Base-by-base conservation (phyloP, 2,113 vertebrate genomes). In the Mohoua ochrocephala region DNA sequence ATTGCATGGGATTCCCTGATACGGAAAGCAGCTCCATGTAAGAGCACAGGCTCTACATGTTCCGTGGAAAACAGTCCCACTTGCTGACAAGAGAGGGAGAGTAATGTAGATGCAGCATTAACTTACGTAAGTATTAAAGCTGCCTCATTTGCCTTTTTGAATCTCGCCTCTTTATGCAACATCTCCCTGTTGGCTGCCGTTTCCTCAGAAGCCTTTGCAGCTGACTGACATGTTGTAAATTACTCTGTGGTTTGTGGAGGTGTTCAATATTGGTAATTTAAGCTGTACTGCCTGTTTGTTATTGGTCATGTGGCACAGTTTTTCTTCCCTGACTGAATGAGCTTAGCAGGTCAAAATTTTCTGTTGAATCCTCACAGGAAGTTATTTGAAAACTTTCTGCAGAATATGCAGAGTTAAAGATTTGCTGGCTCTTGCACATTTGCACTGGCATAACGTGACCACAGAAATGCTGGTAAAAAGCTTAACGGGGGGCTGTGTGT, bases 241-340 rank as follows among this genome's bases (percentile, higher is more conserved):
- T 52, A 68, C 63, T 74, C 42, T 83, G 75, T 81, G 79, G 79
- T 71, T 93, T 95, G 68, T 75, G 90, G 90, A 95, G 86, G 89
- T 92, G 83, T 73, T 93, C 83, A 33, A 0, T 75, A 74, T 44
- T 50, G 68, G 59, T 50, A 90, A 93, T 47, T 80, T 47, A 61
- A 91, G 42, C 42, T 7, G 3, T 11, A 61, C 33, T 50, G 61
- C 39, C 80, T 69, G 49, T 68, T 92, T 91, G 39, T 77, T 92
- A 49, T 41, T 54, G 74, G 56, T 89, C 83, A 81, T 5, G 4
- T 76, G 70, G 59, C 74, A 73, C 35, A 22, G 35, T 69, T 94
- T 89, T 64, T 47, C 39, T 87, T 74, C 39, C 30, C 26, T 56
- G 54, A 64, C 53, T 90, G 79, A 87, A 77, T 57, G 60, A 87